Conservation (phyloP, 2,888 invertebrate species). For the Pegoplata infirma region DNA sequence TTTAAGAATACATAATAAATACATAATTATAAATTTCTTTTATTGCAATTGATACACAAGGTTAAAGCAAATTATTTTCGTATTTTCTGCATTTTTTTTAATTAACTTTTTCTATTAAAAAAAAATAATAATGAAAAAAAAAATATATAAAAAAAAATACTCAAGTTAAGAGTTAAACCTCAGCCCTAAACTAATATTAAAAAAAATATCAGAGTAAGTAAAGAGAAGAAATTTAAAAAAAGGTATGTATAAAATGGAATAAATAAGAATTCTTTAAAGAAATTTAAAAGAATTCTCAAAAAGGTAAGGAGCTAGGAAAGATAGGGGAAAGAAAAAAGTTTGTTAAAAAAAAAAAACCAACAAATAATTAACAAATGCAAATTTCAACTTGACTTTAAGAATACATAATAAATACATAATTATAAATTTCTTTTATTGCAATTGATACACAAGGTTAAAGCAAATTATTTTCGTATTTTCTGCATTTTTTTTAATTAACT, state of each 20-base stretch:
- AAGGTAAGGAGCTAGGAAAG: not conserved
- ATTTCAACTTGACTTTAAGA: not conserved
- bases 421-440: conserved; percentile 10
- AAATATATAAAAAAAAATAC: conserved; percentile 3
- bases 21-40: too few relatives aligned
- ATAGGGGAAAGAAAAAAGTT: not conserved
- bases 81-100: too few relatives aligned
- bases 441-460: conserved; percentile 37
- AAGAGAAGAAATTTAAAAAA: not conserved
- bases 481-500: not conserved
- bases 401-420: too few relatives aligned
- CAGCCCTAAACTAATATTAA: conserved; percentile 36
- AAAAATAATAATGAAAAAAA: conserved; percentile 1
- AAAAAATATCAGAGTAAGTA: conserved; percentile 3
- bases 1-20: too few relatives aligned
- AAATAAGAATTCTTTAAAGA: not conserved
- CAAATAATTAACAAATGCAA: not conserved
- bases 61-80: too few relatives aligned
- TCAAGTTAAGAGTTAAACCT: conserved; percentile 30
- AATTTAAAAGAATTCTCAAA: not conserved
- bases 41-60: too few relatives aligned
- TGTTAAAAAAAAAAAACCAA: not conserved
- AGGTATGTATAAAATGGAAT: not conserved
- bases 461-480: conserved; percentile 24
- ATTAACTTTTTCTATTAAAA: too few relatives aligned